Evolutionary conservation across 1,140 invertebrate genomes (phyloP).

Genomic region (Conus ventricosus): DNA sequence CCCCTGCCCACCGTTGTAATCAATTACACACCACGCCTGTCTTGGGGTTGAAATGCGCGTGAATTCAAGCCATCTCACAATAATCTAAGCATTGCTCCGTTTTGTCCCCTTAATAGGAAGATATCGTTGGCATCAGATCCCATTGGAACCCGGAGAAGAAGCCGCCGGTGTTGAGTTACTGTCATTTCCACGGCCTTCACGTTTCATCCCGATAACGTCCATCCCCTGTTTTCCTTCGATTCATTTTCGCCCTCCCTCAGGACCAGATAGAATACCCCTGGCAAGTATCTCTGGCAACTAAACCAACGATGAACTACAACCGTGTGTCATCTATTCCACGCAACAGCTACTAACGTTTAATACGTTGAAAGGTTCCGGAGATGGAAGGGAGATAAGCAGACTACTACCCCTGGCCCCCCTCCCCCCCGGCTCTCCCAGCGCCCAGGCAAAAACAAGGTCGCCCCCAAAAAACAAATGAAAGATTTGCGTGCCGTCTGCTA

Average conservation of each 20-base stretch:
- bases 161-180: not conserved
- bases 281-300: slow-evolving; percentile 1
- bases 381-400: slow-evolving; percentile 26
- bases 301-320: not conserved
- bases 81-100: not conserved
- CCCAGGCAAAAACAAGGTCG: not conserved
- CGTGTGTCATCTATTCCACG: not conserved
- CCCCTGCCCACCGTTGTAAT: not conserved
- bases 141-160: not conserved
- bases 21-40: not conserved
- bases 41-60: not conserved
- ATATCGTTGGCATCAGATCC: not conserved
- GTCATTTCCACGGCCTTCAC: not conserved
- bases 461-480: slow-evolving; percentile 10
- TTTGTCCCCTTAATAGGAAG: not conserved
- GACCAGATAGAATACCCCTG: not conserved
- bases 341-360: slow-evolving; percentile 18
- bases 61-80: not conserved
- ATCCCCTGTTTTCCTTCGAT: not conserved
- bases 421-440: not conserved
- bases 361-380: slow-evolving; percentile 34
- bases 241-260: not conserved
- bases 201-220: not conserved
- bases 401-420: not conserved
- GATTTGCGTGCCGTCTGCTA: slow-evolving; percentile 30